A percentile compares a stretch with the other conserved stretches of the same genome.
Evolutionary conservation across 2,113 vertebrate genomes (phyloP).

Genomic region (Indri indri): DNA sequence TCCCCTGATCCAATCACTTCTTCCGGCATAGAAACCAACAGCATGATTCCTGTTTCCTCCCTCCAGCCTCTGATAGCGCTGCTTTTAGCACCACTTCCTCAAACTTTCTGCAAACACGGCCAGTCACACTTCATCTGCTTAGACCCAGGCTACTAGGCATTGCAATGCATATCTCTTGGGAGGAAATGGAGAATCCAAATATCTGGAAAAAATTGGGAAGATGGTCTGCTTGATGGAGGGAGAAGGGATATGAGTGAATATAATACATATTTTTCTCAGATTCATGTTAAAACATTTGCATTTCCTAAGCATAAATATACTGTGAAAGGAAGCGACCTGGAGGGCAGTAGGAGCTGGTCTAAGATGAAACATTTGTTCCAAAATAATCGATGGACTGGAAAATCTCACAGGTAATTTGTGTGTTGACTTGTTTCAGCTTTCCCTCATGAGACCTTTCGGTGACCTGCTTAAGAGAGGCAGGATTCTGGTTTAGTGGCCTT

Average conservation of each 20-base stretch:
- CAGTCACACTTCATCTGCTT: not conserved
- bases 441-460: not conserved
- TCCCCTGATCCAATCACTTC: not conserved
- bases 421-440: not conserved
- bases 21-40: not conserved
- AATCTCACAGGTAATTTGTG: not conserved
- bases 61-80: not conserved
- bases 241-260: not conserved
- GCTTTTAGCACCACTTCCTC: not conserved
- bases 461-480: not conserved
- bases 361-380: not conserved
- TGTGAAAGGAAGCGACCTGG: not conserved
- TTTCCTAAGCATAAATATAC: not conserved
- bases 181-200: not conserved
- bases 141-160: not conserved
- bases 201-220: not conserved
- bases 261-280: not conserved
- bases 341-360: not conserved
- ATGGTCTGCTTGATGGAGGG: not conserved
- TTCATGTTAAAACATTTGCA: not conserved
- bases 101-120: not conserved
- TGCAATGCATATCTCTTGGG: not conserved
- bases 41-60: not conserved
- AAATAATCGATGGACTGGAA: not conserved
- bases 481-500: not conserved